Evolutionary conservation across 2,888 invertebrate species (phyloP).

Genomic region (Himalopsyche tibetana): DNA sequence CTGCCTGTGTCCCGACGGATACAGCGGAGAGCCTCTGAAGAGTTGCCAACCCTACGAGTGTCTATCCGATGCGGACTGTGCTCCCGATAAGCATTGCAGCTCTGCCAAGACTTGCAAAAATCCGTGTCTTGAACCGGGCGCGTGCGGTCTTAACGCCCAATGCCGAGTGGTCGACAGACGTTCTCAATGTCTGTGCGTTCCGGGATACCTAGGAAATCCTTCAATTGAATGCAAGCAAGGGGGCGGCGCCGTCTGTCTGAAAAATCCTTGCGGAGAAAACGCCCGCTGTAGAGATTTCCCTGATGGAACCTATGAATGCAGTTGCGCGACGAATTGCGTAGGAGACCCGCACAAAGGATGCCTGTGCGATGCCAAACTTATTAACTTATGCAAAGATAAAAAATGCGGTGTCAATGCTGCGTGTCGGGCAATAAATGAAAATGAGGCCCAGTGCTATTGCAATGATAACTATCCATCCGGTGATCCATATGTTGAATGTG

Average conservation of each 20-base stretch:
- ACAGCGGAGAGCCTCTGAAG: conserved; percentile 86
- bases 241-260: conserved; percentile 84
- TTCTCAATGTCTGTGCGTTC: conserved; percentile 87
- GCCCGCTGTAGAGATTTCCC: conserved; percentile 87
- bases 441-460: conserved; percentile 88
- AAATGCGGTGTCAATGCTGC: conserved; percentile 89
- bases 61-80: conserved; percentile 85
- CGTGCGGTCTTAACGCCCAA: conserved; percentile 90
- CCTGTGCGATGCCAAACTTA: conserved; percentile 81
- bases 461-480: conserved; percentile 89
- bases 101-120: conserved; percentile 85
- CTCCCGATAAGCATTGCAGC: conserved; percentile 85
- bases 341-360: conserved; percentile 90
- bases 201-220: conserved; percentile 85
- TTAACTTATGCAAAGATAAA: conserved; percentile 87
- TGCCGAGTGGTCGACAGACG: conserved; percentile 86
- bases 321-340: conserved; percentile 86
- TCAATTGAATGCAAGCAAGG: conserved; percentile 82
- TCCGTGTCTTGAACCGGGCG: conserved; percentile 85
- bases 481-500: conserved; percentile 91
- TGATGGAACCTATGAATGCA: conserved; percentile 87
- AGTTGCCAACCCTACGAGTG: conserved; percentile 89
- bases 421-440: conserved; percentile 82
- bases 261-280: conserved; percentile 90
- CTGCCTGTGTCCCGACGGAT: conserved; percentile 92